A percentile compares a stretch with the other conserved stretches of the same genome.
Conservation (phyloP, 2,888 invertebrate species). For the Coleophora flavipennella region DNA sequence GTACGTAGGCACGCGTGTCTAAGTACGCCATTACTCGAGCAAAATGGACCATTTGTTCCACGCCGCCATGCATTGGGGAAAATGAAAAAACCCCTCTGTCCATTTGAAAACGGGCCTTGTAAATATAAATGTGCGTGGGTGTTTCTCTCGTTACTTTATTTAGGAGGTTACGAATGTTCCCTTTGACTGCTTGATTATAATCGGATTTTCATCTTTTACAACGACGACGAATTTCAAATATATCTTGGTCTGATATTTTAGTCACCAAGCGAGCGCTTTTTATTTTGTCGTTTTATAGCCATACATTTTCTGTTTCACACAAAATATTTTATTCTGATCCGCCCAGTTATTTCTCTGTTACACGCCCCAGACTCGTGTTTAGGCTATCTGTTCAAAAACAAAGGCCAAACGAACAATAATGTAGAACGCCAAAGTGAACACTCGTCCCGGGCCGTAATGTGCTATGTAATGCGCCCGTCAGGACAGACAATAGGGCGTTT, state of each 20-base stretch:
- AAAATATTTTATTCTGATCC: too few relatives aligned
- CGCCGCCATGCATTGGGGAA: constrained; percentile 23
- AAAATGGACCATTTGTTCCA: constrained; percentile 30
- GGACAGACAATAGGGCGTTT: constrained; percentile 49
- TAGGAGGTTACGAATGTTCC: too few relatives aligned
- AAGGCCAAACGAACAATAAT: constrained; percentile 37
- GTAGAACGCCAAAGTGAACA: constrained; percentile 45
- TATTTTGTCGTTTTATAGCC: too few relatives aligned
- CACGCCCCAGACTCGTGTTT: too few relatives aligned
- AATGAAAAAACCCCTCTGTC: constrained; percentile 21
- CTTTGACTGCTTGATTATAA: too few relatives aligned
- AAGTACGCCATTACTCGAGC: constrained; percentile 29
- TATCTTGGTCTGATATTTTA: too few relatives aligned
- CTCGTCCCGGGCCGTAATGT: constrained; percentile 41
- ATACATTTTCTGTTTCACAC: too few relatives aligned
- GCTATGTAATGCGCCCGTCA: constrained; percentile 59
- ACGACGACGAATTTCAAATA: too few relatives aligned
- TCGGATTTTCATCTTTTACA: too few relatives aligned
- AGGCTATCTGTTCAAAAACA: constrained; percentile 16
- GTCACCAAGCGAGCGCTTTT: too few relatives aligned
- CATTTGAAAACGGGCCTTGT: constrained; percentile 14
- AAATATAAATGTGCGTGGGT: constrained; percentile 6
- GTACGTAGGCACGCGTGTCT: constrained; percentile 23
- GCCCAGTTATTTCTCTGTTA: too few relatives aligned
- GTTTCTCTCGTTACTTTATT: background rate